Percentiles rank a stretch among this genome's conserved stretches.
Evolutionary conservation across 1,140 invertebrate species (phyloP).

Genomic region (Vanessa atalanta): DNA sequence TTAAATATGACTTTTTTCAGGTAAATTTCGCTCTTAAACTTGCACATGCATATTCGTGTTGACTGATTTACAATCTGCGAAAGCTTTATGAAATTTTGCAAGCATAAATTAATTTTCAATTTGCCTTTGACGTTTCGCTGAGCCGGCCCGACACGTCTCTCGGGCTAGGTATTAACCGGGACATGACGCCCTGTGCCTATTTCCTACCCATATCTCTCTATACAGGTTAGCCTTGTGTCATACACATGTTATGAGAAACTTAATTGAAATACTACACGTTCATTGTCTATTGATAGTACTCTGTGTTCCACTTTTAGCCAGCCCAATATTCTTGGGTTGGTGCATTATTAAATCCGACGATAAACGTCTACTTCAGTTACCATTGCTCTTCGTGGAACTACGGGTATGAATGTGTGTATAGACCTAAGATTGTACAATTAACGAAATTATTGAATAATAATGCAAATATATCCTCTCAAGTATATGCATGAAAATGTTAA

Average conservation of each 20-base stretch:
- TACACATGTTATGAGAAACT: conserved; percentile 48
- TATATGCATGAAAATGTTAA: too few species aligned
- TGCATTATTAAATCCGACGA: too few species aligned
- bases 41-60: conserved; percentile 42
- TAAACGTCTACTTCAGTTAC: too few species aligned
- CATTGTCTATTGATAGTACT: conserved; percentile 22
- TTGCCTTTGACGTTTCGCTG: conserved; percentile 79
- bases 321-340: neutral
- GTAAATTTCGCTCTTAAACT: neutral
- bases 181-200: conserved; percentile 68
- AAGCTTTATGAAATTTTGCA: conserved; percentile 67
- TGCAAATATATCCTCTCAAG: too few species aligned
- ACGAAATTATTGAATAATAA: too few species aligned
- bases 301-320: conserved; percentile 2
- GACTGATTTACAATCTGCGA: conserved; percentile 61
- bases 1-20: neutral
- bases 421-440: too few species aligned
- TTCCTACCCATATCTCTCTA: conserved; percentile 53
- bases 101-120: conserved; percentile 81
- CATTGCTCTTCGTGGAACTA: too few species aligned
- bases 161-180: conserved; percentile 54
- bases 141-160: conserved; percentile 73
- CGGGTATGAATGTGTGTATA: too few species aligned
- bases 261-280: conserved; percentile 49
- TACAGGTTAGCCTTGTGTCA: conserved; percentile 46